Evolutionary conservation across 2,797 vertebrate species (phyloP).

Genomic region (Microchirus variegatus): DNA sequence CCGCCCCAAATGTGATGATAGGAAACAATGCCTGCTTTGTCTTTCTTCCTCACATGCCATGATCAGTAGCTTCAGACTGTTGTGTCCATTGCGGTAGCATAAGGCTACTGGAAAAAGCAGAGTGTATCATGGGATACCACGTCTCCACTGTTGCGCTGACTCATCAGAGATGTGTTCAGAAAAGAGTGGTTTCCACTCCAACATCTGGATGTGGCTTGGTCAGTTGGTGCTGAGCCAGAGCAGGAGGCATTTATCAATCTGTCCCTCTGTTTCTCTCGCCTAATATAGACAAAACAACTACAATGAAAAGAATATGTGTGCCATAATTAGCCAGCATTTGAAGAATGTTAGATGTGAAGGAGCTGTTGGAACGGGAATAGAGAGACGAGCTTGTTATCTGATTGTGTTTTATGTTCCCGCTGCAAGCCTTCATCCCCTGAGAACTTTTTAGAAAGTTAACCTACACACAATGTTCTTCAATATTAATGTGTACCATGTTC

Average conservation of each 20-base stretch:
- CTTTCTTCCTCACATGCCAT: conserved; percentile 26
- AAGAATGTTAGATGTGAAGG: conserved; percentile 29
- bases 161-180: conserved; percentile 54
- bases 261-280: conserved; percentile 43
- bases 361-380: conserved; percentile 7
- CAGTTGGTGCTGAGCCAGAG: conserved; percentile 30
- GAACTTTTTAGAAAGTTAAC: background rate
- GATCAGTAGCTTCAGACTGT: conserved; percentile 25
- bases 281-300: conserved; percentile 68
- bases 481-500: conserved; percentile 6
- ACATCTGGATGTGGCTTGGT: conserved; percentile 63
- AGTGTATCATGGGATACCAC: conserved; percentile 65
- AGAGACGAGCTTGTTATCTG: conserved; percentile 21
- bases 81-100: conserved; percentile 32
- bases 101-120: conserved; percentile 53
- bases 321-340: conserved; percentile 23
- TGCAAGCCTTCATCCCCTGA: background rate
- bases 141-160: conserved; percentile 48
- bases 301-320: conserved; percentile 18
- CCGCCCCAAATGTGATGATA: background rate
- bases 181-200: conserved; percentile 56
- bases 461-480: background rate
- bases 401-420: conserved; percentile 29
- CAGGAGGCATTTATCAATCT: conserved; percentile 46
- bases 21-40: conserved; percentile 44